Percentiles rank a stretch among this genome's conserved stretches.
Evolutionary conservation across 2,113 vertebrate species (phyloP).

Genomic region (Plecturocebus donacophilus): DNA sequence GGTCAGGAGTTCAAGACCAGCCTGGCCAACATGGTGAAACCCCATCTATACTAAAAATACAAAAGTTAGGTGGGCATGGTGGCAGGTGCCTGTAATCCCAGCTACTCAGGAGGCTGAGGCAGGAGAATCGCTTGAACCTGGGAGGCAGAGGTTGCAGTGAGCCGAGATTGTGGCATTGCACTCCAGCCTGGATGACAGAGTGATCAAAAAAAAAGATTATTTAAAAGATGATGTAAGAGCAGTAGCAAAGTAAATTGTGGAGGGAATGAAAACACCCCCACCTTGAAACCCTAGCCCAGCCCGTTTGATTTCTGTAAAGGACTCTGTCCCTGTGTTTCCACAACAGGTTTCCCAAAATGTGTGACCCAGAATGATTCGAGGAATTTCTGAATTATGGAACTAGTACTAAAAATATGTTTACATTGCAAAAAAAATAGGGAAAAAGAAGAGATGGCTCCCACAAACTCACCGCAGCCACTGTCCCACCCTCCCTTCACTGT

Average conservation of each 20-base stretch:
- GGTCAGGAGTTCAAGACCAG: too few relatives aligned
- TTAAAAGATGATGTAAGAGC: not conserved
- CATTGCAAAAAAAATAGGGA: not conserved
- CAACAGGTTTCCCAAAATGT: not conserved
- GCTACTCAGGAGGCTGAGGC: too few relatives aligned
- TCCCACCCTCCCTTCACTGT: not conserved
- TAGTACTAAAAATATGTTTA: not conserved
- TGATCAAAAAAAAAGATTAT: not conserved
- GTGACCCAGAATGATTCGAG: not conserved
- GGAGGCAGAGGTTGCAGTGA: too few relatives aligned
- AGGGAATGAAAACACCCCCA: not conserved
- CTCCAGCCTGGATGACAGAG: too few relatives aligned
- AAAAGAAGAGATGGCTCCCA: not conserved
- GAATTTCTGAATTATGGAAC: not conserved
- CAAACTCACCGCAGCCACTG: rapidly evolving
- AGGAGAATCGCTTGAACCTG: too few relatives aligned
- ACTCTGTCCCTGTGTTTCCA: not conserved
- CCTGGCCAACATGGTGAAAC: too few relatives aligned
- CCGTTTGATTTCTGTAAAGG: not conserved
- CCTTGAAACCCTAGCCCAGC: not conserved
- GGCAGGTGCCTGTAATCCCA: too few relatives aligned
- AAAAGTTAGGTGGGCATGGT: too few relatives aligned
- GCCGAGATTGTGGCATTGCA: too few relatives aligned
- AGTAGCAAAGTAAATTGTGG: not conserved
- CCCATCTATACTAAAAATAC: too few relatives aligned